Evolutionary conservation across 2,113 vertebrate species (phyloP).

Genomic region (Stomatorhinus ivindoensis): DNA sequence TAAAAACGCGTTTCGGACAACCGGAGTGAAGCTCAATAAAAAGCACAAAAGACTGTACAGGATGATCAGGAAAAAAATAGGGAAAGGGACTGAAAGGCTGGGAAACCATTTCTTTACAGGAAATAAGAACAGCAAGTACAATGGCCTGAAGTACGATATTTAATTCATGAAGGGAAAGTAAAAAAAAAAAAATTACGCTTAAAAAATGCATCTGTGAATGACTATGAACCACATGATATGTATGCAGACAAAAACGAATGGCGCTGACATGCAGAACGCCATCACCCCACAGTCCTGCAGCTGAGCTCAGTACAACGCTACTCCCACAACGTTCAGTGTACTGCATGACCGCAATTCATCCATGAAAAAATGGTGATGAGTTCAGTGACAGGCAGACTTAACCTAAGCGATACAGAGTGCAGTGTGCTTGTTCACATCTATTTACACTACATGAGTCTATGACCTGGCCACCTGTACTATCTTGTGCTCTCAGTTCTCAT

Average conservation of each 20-base stretch:
- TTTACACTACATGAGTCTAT: not conserved
- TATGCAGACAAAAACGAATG: not conserved
- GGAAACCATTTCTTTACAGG: not conserved
- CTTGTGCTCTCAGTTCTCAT: not conserved
- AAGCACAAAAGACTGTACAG: not conserved
- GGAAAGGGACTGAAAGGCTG: not conserved
- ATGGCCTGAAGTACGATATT: conserved; percentile 45
- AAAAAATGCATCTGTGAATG: conserved; percentile 17
- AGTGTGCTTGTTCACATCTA: not conserved
- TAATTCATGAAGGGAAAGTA: conserved; percentile 1
- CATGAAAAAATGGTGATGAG: not conserved
- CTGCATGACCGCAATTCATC: not conserved
- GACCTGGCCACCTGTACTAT: not conserved
- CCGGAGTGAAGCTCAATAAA: not conserved
- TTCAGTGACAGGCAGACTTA: not conserved
- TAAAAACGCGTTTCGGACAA: not conserved
- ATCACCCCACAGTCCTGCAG: not conserved
- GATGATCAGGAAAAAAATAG: not conserved
- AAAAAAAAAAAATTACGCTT: conserved; percentile 15
- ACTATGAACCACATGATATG: conserved; percentile 19
- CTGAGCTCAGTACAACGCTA: too few species aligned
- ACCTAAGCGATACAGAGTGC: not conserved
- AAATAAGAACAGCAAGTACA: conserved; percentile 13
- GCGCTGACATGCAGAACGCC: not conserved
- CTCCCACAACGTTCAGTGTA: not conserved